Evolutionary conservation across 2,797 vertebrate species (phyloP), one percentile per base, ranked within the genome.

Genomic region (Meriones psammophilus): DNA sequence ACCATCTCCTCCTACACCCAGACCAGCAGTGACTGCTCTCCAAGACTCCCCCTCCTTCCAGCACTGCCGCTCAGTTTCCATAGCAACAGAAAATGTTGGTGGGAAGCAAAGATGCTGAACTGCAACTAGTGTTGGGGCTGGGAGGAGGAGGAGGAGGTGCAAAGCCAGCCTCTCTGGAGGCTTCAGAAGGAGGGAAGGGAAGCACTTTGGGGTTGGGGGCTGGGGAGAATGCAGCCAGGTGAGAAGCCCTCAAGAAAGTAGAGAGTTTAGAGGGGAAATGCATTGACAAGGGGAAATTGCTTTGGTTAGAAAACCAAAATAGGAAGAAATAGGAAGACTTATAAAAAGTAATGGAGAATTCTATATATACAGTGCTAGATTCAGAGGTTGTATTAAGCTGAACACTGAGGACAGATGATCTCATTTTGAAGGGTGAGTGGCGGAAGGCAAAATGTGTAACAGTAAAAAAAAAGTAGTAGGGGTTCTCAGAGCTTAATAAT

Each of bases 61-160:
- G 95, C 97, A 93, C 88, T 95, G 97, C 94, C 83, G 13, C 94
- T 95, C 9, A 18, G 97, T 98, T 96, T 96, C 97, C 97, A 98
- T 94, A 87, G 97, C 94, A 97, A 97, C 97, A 95, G 97, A 95
- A 95, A 92, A 96, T 92, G 97, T 96, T 97, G 96, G 97, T 97
- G 97, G 97, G 97, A 98, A 97, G 97, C 94, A 96, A 95, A 97
- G 94, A 96, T 96, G 95, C 89, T 97, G 96, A 97, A 96, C 97
- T 88, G 92, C 83, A 97, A 97, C 92, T 90, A 73, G 68, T 88
- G 92, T 94, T 97, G 94, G 96, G 95, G 91, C 89, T 97, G 90
- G 56, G 56, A 1, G 96, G 96, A 88, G 96, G 97, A 64, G 60
- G 78, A 77, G 76, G 76, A 77, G 76, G 64, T 91, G 91, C 94